phyloP scores from a whole-genome alignment of 2,797 vertebrate genomes.

The Oryzias sinensis region DNA sequence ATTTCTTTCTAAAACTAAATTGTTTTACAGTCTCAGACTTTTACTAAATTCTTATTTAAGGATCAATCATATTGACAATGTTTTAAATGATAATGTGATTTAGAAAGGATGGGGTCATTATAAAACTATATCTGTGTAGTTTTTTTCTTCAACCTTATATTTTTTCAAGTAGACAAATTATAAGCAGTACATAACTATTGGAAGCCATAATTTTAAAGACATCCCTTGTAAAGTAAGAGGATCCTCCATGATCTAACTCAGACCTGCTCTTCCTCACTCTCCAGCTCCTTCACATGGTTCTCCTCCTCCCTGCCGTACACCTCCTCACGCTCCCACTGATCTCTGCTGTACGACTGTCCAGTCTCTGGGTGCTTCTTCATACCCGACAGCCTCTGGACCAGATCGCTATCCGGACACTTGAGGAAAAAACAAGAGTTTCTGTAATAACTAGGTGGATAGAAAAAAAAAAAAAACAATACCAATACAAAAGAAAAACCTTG shows the following conservation, averaged over 20 bases:
- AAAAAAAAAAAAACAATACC: neutral
- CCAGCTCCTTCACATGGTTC: conserved; percentile 29
- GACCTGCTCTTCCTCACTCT: conserved; percentile 54
- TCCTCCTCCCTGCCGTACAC: conserved; percentile 58
- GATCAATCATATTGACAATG: too few species aligned
- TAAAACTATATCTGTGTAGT: too few species aligned
- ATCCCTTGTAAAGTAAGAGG: neutral
- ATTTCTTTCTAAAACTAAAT: too few species aligned
- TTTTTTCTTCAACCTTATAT: too few species aligned
- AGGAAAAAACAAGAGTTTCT: neutral
- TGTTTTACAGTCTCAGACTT: too few species aligned
- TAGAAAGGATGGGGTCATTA: too few species aligned
- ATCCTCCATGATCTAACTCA: conserved; percentile 4
- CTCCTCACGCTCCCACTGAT: conserved; percentile 79
- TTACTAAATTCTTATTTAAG: too few species aligned
- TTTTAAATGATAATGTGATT: too few species aligned
- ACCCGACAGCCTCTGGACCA: conserved; percentile 82
- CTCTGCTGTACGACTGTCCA: conserved; percentile 76
- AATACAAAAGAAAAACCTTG: conserved; percentile 77
- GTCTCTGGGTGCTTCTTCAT: conserved; percentile 82
- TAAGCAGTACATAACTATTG: too few species aligned
- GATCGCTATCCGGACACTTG: conserved; percentile 87
- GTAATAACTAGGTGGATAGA: neutral
- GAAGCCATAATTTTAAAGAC: neutral
- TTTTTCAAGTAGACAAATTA: too few species aligned